Evolutionary conservation across 2,888 invertebrate genomes (phyloP).

Genomic region (Drosophila differens): DNA sequence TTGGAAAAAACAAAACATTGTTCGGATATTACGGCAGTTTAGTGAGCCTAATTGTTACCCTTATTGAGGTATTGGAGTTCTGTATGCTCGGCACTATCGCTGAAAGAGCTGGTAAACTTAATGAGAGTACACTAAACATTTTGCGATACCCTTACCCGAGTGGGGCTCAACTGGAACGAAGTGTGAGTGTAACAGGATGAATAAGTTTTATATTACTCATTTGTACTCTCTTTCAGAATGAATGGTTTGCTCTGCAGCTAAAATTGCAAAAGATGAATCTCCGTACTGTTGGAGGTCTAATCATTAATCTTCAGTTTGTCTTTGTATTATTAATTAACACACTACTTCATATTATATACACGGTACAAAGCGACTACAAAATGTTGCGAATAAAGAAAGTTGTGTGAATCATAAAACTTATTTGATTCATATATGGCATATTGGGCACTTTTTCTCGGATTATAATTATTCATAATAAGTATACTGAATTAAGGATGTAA

Average conservation of each 20-base stretch:
- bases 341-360: conserved; percentile 41
- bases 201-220: not conserved
- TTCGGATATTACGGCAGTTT: rapidly evolving
- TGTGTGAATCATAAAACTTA: not conserved
- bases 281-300: conserved; percentile 13
- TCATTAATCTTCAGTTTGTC: conserved; percentile 16
- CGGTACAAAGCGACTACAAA: conserved; percentile 42
- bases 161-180: conserved; percentile 15
- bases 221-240: conserved; percentile 21
- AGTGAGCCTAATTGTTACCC: rapidly evolving
- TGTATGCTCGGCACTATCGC: not conserved
- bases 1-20: rapidly evolving
- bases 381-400: not conserved
- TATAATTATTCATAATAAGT: too few species aligned
- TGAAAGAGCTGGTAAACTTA: not conserved
- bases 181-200: conserved; percentile 15
- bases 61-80: not conserved
- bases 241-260: conserved; percentile 44
- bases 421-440: not conserved
- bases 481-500: too few species aligned
- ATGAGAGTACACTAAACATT: not conserved
- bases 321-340: conserved; percentile 21
- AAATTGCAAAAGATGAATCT: conserved; percentile 26
- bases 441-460: too few species aligned
- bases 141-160: conserved; percentile 10